Evolutionary conservation across 1,140 invertebrate genomes (phyloP).

Genomic region (Drosophila gunungcola): DNA sequence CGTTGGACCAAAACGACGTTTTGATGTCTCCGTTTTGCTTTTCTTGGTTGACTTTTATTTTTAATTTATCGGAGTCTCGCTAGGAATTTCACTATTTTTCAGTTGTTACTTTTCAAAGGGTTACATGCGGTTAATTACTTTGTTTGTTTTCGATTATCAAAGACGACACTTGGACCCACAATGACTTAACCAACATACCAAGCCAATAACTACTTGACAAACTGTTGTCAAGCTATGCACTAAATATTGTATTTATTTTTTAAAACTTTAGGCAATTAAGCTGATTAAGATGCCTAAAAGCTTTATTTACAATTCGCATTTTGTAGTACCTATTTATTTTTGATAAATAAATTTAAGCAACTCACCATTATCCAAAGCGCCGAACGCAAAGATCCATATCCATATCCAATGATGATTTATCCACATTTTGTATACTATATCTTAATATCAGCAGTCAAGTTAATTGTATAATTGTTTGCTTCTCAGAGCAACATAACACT

Average conservation of each 20-base stretch:
- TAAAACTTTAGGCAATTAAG: too few relatives aligned
- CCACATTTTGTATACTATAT: conserved; percentile 59
- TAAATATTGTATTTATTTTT: too few relatives aligned
- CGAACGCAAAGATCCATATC: conserved; percentile 35
- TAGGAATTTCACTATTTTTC: conserved; percentile 76
- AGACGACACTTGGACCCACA: conserved; percentile 13
- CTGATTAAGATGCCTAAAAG: not conserved
- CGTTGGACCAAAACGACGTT: conserved; percentile 78
- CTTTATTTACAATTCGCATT: not conserved
- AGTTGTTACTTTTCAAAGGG: conserved; percentile 50
- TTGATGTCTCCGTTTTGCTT: conserved; percentile 53
- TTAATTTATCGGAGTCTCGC: conserved; percentile 45
- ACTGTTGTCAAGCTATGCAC: not conserved
- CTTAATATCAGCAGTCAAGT: not conserved
- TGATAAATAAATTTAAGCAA: not conserved
- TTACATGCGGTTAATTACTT: conserved; percentile 75
- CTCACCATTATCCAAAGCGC: conserved; percentile 55
- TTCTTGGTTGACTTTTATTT: conserved; percentile 47
- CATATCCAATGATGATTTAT: conserved; percentile 46
- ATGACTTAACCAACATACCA: conserved; percentile 23
- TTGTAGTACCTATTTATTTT: too few relatives aligned
- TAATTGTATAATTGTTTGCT: conserved; percentile 18
- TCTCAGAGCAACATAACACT: conserved; percentile 44
- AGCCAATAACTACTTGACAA: not conserved
- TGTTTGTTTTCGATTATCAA: conserved; percentile 68